Conservation (phyloP, 2,797 vertebrate genomes). For the Parauchenoglanis punctatus region DNA sequence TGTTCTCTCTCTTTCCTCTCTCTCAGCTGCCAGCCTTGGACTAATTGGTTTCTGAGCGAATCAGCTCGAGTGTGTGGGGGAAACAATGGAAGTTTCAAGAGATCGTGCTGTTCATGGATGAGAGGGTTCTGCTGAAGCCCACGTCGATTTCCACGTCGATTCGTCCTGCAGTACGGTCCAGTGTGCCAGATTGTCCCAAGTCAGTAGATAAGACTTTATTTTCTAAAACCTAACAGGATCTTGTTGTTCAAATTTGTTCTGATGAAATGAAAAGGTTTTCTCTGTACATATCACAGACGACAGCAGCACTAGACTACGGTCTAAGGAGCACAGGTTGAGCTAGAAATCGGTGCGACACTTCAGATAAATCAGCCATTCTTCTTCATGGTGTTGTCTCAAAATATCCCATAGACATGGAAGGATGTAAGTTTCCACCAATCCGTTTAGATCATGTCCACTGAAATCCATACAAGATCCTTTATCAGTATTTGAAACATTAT, state of each 20-base stretch:
- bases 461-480: neutral
- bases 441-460: neutral
- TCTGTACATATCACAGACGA: neutral
- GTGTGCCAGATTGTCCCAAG: slow-evolving; percentile 4
- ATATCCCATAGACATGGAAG: neutral
- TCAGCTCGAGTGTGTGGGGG: neutral
- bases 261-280: neutral
- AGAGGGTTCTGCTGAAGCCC: slow-evolving; percentile 30
- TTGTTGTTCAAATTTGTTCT: neutral
- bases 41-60: slow-evolving; percentile 49
- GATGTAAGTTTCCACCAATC: neutral
- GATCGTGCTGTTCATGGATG: neutral
- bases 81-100: slow-evolving; percentile 2
- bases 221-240: neutral
- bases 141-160: neutral
- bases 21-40: slow-evolving; percentile 39
- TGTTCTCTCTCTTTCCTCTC: neutral
- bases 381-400: neutral
- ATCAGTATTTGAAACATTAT: neutral
- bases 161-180: neutral
- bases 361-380: slow-evolving; percentile 22
- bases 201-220: slow-evolving; percentile 23
- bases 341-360: slow-evolving; percentile 67
- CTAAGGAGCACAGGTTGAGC: slow-evolving; percentile 53
- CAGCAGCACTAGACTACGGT: slow-evolving; percentile 32